Conservation (phyloP, 2,888 invertebrate genomes). For the Quadroppia sp. region DNA sequence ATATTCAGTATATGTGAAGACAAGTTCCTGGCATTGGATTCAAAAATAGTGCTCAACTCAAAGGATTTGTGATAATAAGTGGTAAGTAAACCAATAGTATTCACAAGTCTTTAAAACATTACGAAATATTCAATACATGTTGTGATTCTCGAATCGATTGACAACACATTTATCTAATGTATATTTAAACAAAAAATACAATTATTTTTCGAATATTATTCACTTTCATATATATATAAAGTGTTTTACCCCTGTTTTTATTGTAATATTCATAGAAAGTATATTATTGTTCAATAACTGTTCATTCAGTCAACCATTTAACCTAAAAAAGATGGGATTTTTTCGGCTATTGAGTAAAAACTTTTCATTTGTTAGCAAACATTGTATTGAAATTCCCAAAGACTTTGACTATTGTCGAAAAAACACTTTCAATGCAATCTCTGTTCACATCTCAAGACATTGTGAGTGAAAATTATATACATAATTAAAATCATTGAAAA, state of each 20-base stretch:
- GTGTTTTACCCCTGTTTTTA: too few relatives aligned
- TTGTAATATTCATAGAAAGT: too few relatives aligned
- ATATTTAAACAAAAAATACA: too few relatives aligned
- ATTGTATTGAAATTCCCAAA: conserved; percentile 2
- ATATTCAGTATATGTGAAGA: too few relatives aligned
- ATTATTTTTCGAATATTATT: too few relatives aligned
- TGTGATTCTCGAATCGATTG: too few relatives aligned
- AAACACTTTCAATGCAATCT: background rate
- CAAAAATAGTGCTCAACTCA: too few relatives aligned
- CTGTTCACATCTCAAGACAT: background rate
- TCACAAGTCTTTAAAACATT: background rate
- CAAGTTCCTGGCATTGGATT: too few relatives aligned
- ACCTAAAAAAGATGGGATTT: conserved; percentile 22
- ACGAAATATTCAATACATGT: too few relatives aligned
- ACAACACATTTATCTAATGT: too few relatives aligned
- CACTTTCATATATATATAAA: too few relatives aligned
- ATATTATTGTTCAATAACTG: background rate
- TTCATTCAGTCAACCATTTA: background rate
- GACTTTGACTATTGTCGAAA: background rate
- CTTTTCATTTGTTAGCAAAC: background rate
- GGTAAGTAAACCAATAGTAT: background rate
- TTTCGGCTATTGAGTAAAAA: background rate
- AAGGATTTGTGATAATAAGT: too few relatives aligned
- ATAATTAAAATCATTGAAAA: background rate
- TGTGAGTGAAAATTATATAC: background rate